These are phyloP conservation scores for Crocidura indochinensis DNA, from an alignment of 2,797 vertebrate genomes.

Conservation along the genomic window DNA sequence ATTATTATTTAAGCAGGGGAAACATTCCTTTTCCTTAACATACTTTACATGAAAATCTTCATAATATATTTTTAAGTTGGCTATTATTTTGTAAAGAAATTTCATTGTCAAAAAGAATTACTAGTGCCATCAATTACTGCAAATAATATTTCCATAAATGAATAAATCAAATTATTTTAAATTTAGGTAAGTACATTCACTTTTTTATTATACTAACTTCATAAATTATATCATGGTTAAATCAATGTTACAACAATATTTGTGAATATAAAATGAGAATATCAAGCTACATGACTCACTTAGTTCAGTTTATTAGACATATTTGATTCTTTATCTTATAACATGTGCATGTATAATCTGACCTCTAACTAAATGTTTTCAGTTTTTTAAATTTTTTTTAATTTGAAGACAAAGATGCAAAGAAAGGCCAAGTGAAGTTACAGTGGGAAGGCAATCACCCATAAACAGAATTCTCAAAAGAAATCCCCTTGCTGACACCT, in stretches of 20 bases:
- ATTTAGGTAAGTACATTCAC: constrained; percentile 39
- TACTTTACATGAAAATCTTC: background rate
- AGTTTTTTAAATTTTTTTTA: no score
- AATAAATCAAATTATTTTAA: background rate
- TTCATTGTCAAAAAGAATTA: background rate
- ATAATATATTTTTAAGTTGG: background rate
- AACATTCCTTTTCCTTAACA: background rate
- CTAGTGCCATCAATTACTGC: background rate
- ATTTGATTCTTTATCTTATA: background rate
- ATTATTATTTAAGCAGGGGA: background rate
- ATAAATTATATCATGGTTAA: background rate
- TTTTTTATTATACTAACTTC: background rate
- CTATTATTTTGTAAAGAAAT: background rate
- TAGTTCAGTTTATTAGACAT: background rate
- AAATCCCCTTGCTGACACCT: background rate
- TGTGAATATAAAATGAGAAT: background rate
- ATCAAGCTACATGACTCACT: background rate
- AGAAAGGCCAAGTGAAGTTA: no score
- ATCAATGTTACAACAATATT: background rate
- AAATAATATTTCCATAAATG: constrained; percentile 46
- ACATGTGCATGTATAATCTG: background rate
- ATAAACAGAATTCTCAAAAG: no score
- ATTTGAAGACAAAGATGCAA: no score
- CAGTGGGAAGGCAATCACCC: no score
- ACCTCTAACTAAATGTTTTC: background rate